Evolutionary conservation across 53 echinoderm and acorn worm species (phyloP).

Genomic region (Zoroaster sp.): DNA sequence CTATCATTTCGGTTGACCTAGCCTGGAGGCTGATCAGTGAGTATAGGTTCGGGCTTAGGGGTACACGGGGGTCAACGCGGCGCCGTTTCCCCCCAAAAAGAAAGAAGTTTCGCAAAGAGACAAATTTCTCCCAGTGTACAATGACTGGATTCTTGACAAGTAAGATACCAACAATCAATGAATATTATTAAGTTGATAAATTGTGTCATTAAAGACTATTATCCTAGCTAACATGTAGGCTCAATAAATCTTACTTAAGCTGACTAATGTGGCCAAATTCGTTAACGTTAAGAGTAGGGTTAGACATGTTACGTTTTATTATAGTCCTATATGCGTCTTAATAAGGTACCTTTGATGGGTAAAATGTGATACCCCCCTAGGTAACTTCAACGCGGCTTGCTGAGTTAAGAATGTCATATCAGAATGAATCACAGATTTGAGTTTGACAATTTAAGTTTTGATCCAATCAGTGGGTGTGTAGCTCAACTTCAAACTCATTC

Average conservation of each 20-base stretch:
- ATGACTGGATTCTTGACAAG: not conserved
- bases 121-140: not conserved
- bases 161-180: not conserved
- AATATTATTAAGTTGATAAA: not conserved
- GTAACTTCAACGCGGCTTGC: too few species aligned
- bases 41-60: not conserved
- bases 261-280: not conserved
- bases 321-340: too few species aligned
- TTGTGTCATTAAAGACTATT: not conserved
- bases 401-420: too few species aligned
- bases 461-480: too few species aligned
- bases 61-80: not conserved
- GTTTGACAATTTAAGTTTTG: too few species aligned
- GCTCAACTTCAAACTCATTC: too few species aligned
- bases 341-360: too few species aligned
- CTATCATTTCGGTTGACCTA: not conserved
- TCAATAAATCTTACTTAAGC: conserved; percentile 7
- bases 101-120: not conserved
- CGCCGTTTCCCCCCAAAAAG: not conserved
- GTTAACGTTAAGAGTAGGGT: not conserved
- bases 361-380: too few species aligned
- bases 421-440: too few species aligned
- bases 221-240: not conserved
- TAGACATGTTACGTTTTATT: not conserved
- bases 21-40: not conserved